These are phyloP conservation scores for Drosophila seguyi DNA, from an alignment of 1,140 invertebrate species.

Conservation along the genomic window DNA sequence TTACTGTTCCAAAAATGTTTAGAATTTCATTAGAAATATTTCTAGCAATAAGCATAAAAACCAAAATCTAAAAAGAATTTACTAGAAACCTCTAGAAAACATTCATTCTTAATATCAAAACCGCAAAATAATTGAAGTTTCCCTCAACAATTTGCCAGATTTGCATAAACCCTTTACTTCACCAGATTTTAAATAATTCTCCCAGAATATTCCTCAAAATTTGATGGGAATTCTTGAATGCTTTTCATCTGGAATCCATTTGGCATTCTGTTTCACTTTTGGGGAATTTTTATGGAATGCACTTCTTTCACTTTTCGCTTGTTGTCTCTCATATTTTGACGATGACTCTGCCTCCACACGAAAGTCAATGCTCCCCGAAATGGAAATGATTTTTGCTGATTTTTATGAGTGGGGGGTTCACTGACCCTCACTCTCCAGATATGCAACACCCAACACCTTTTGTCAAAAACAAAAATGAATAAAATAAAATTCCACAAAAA, in stretches of 20 bases:
- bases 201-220: background rate
- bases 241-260: constrained; percentile 1
- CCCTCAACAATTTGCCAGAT: background rate
- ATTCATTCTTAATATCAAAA: background rate
- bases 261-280: background rate
- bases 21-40: no score
- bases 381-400: constrained; percentile 47
- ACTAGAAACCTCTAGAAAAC: background rate
- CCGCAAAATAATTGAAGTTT: no score
- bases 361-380: constrained; percentile 51
- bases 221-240: background rate
- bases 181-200: constrained; percentile 2
- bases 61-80: background rate
- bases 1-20: background rate
- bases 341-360: constrained; percentile 12
- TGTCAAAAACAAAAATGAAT: constrained; percentile 58
- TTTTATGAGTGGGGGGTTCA: constrained; percentile 31
- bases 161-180: background rate
- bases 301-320: constrained; percentile 36
- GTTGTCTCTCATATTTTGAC: constrained; percentile 16
- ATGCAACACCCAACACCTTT: constrained; percentile 64
- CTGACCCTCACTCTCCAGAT: constrained; percentile 30
- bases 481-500: background rate
- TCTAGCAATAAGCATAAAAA: no score
- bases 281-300: constrained; percentile 17